Base-by-base conservation (phyloP, 2,888 invertebrate genomes). In the Mechanitis messenoides region DNA sequence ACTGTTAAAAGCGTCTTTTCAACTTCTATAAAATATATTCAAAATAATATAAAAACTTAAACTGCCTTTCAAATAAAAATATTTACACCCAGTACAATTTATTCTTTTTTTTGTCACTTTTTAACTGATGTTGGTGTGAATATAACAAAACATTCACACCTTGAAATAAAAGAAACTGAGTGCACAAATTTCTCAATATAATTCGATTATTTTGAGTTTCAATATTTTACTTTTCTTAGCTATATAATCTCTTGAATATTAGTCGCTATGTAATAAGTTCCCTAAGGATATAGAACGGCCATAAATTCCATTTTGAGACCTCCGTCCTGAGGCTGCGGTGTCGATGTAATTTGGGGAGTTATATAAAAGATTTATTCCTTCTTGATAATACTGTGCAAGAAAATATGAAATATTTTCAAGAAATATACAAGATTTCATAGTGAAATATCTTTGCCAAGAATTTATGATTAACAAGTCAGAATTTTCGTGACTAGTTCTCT, bases 221-320 rank as follows among this genome's bases (percentile, higher is more conserved):
- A 56, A 53, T 69, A 73, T 72, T 63, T 59, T 76, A 74, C 78
- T 54, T 69, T 65, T 20, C 33, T 62, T 64, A 65, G 69, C 70
- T 67, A 66, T 4, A 20, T 20, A 42, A 42, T 7, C 42, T 42
- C 9, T 42, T 60, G 65, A 65, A 65, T 53, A 45, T 58, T 42
- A 53, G 58, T 50, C 46, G 45, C 72, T 68, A 60, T 67, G 78
- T 85, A 84, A 85, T 83, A 79, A 78, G 79, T 78, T 83, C 83
- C 80, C 80, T 70, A 71, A 78, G 80, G 84, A 79, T 77, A 83
- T 81, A 81, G 82, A 80, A 79, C 77, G 77, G 67, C 73, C 76
- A 81, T 85, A 85, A 85, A 85, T 85, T 85, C 78, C 76, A 75
- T 83, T 83, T 80, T 78, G 78, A 81, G 74, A 58, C 63, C 65